phyloP scores from a whole-genome alignment of 2,888 invertebrate genomes.

The Calliscelio sp. region DNA sequence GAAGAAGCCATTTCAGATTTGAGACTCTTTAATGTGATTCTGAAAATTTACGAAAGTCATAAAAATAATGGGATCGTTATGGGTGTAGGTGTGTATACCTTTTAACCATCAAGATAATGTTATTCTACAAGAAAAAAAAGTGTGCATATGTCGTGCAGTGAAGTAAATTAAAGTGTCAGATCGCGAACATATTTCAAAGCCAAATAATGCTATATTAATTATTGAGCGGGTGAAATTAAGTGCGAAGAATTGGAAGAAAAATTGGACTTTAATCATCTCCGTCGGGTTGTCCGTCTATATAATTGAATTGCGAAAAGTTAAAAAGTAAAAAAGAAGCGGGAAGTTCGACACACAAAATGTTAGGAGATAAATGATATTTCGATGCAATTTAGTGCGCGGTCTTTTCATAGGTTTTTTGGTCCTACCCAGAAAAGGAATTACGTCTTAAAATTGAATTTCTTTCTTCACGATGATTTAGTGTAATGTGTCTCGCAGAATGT shows the following conservation, averaged over 20 bases:
- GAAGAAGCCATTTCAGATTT: conserved; percentile 51
- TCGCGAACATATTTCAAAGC: conserved; percentile 20
- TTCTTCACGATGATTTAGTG: conserved; percentile 49
- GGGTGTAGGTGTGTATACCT: conserved; percentile 4
- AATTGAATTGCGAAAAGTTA: conserved; percentile 59
- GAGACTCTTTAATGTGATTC: conserved; percentile 44
- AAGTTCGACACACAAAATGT: conserved; percentile 55
- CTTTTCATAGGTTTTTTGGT: conserved; percentile 47
- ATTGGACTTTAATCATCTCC: conserved; percentile 60
- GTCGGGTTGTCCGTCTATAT: conserved; percentile 32
- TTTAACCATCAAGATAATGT: conserved; percentile 20
- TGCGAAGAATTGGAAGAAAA: conserved; percentile 47
- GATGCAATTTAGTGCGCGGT: conserved; percentile 61
- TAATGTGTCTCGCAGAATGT: conserved; percentile 26
- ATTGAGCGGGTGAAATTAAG: conserved; percentile 37
- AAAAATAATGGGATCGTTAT: conserved; percentile 54
- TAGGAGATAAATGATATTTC: conserved; percentile 67
- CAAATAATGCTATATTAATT: conserved; percentile 51
- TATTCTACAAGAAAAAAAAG: conserved; percentile 12
- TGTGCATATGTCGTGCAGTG: neutral
- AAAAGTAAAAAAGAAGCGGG: conserved; percentile 25
- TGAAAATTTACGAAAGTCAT: conserved; percentile 53
- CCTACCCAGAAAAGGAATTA: conserved; percentile 37
- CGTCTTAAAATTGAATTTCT: conserved; percentile 62
- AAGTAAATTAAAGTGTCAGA: conserved; percentile 22